Evolutionary conservation across 2,797 vertebrate species (phyloP).

Genomic region (Trachops cirrhosus): DNA sequence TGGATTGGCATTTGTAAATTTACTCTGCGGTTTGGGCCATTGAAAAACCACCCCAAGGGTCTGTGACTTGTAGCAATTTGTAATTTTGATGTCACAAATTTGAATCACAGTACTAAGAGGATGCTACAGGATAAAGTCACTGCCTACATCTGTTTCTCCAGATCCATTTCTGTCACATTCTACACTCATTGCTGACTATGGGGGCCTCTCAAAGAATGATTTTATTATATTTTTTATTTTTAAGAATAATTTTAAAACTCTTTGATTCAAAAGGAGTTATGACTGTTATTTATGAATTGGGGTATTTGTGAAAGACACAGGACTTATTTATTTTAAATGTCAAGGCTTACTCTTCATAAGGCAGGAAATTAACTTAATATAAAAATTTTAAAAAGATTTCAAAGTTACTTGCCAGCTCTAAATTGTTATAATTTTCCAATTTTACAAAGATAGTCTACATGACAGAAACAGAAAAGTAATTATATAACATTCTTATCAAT

Average conservation of each 20-base stretch:
- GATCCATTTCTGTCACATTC: background rate
- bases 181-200: background rate
- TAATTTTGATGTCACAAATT: background rate
- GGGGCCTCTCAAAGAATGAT: background rate
- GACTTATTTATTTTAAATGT: background rate
- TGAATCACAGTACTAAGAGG: background rate
- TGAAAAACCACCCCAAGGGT: background rate
- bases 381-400: background rate
- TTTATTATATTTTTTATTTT: background rate
- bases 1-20: background rate
- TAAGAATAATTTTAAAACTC: background rate
- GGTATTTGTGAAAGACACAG: background rate
- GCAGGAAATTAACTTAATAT: background rate
- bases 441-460: background rate
- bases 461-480: background rate
- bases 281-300: background rate
- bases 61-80: background rate
- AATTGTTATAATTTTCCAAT: background rate
- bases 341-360: background rate
- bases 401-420: background rate
- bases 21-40: background rate
- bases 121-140: background rate
- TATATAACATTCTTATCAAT: background rate
- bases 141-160: background rate
- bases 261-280: background rate